These are phyloP conservation scores for Nasonia longicornis DNA, from an alignment of 1,140 invertebrate species.

Conservation along the genomic window DNA sequence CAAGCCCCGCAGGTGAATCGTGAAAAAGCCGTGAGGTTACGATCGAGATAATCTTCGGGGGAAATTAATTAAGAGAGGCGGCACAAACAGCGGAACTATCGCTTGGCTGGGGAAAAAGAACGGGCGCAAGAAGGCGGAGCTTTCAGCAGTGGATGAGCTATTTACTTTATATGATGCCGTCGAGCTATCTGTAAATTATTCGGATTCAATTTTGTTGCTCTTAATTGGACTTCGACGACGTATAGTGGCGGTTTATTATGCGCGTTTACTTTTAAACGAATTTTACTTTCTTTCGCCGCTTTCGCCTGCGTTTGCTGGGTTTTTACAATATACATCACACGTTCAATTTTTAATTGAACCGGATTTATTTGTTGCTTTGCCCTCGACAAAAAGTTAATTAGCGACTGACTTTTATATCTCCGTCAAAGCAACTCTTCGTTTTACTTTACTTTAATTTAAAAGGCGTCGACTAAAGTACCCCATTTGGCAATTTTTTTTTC, in stretches of 20 bases:
- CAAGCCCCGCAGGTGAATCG: background rate
- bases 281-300: background rate
- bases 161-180: conserved; percentile 13
- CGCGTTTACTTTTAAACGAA: background rate
- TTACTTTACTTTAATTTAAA: too few species aligned
- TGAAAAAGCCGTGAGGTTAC: conserved; percentile 26
- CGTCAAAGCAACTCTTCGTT: too few species aligned
- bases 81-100: background rate
- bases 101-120: background rate
- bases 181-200: background rate
- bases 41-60: conserved; percentile 25
- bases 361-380: too few species aligned
- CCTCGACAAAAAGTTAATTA: too few species aligned
- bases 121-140: background rate
- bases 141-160: background rate
- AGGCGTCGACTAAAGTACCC: too few species aligned
- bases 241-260: too few species aligned
- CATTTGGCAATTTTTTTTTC: too few species aligned
- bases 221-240: background rate
- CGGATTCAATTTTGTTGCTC: background rate
- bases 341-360: too few species aligned
- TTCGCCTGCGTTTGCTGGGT: background rate
- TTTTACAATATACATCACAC: too few species aligned
- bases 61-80: conserved; percentile 33
- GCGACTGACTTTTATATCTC: too few species aligned